These are phyloP conservation scores for Protodeltote pygarga DNA, from an alignment of 2,888 invertebrate species.

Conservation along the genomic window DNA sequence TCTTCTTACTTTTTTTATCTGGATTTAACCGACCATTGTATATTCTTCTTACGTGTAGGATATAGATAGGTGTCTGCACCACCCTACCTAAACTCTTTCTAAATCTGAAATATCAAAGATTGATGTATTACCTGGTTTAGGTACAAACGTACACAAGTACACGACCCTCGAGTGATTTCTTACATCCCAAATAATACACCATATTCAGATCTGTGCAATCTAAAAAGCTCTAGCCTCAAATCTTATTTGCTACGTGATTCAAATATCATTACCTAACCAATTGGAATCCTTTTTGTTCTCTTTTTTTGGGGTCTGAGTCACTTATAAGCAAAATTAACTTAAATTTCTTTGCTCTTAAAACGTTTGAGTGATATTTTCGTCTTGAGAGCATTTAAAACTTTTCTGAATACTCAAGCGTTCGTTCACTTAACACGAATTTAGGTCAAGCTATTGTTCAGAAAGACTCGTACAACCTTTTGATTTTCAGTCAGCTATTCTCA, in stretches of 20 bases:
- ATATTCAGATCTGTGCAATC: constrained; percentile 7
- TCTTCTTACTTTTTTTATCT: no score
- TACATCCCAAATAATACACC: constrained; percentile 1
- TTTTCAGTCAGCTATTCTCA: constrained; percentile 47
- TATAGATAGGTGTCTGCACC: constrained; percentile 32
- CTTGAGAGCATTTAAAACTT: constrained; percentile 32
- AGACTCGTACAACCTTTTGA: constrained; percentile 26
- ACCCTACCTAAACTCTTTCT: constrained; percentile 40
- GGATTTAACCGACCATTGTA: no score
- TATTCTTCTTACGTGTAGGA: constrained; percentile 7
- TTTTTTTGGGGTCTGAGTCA: not conserved
- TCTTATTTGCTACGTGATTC: constrained; percentile 11
- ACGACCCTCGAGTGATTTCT: constrained; percentile 4
- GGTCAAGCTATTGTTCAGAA: constrained; percentile 48
- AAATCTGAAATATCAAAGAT: constrained; percentile 46
- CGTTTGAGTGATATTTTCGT: constrained; percentile 21
- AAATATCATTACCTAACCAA: constrained; percentile 4
- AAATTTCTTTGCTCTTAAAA: constrained; percentile 8
- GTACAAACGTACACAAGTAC: no score
- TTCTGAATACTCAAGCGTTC: constrained; percentile 40
- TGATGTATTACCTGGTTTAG: constrained; percentile 23
- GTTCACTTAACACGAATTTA: constrained; percentile 45
- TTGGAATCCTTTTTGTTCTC: not conserved
- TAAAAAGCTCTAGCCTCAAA: constrained; percentile 1
- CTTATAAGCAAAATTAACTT: constrained; percentile 13